Base-by-base conservation (phyloP, 2,797 vertebrate genomes). In the Myoxocephalus aenaeus region DNA sequence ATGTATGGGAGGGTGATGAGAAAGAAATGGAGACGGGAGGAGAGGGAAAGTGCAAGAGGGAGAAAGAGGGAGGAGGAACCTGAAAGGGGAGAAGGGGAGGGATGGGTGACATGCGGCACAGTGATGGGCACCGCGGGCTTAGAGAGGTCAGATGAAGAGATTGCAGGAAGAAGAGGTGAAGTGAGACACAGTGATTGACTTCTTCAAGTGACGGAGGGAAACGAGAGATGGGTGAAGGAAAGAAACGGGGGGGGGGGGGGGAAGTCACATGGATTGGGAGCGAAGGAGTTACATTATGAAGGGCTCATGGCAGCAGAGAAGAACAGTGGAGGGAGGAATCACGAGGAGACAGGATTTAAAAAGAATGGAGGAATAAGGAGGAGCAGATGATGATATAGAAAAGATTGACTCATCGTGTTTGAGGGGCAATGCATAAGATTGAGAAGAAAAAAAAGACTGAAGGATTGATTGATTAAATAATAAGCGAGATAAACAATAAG, bases 1-100 rank as follows among this genome's bases (percentile, higher is more conserved):
- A 90, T 90, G 74, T 86, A 85, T 50, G 67, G 81, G 81, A 89
- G 76, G 75, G 77, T 1, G 68, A 86, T 76, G 84, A 87, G 77
- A 85, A 83, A 71, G 86, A 82, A 77, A 92, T 67, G 4, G 80
- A 91, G 75, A 85, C 12, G 40, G 22, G 53, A 50, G 71, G 36
- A 25, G 6, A 20, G 46, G 40, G 32, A 73, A 36, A 73, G 69
- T 57, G 64, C 25, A 57, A 34, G 51, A 65, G 62, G 15, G 61
- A 65, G 29, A 25, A 8, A 56, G 25, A 25, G 22, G 25, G 54
- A 29, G 27, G 54, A 29, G 54, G 54, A 29, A 8, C 32, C 17
- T 27, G 54, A 32, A 9, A 29, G 54, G 15, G 50, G 66, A 56
- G 57, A 42, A 13, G 68, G 62, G 42, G 32, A 59, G 40, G 69